A percentile compares a stretch with the other conserved stretches of the same genome.
These are phyloP conservation scores for Apamea epomidion DNA, from an alignment of 2,888 invertebrate genomes.

Conservation along the genomic window DNA sequence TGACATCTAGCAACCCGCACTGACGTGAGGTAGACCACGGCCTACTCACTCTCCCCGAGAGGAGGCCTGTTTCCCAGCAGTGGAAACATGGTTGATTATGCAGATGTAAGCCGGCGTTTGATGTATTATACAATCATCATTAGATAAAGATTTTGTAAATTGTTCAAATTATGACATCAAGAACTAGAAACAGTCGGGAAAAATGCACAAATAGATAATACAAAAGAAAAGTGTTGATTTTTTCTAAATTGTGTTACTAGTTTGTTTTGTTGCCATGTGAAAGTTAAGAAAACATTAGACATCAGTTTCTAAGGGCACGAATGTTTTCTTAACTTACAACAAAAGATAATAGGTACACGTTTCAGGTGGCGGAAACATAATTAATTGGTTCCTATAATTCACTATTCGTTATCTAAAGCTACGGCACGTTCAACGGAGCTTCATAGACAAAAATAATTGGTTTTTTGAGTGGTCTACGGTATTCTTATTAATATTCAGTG, in stretches of 20 bases:
- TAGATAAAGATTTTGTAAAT: neutral
- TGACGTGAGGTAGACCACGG: neutral
- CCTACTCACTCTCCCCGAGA: no score
- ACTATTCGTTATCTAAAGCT: conserved; percentile 8
- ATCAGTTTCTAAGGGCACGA: no score
- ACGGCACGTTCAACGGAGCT: neutral
- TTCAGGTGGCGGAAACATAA: conserved; percentile 1
- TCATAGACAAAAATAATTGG: neutral
- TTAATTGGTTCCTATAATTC: conserved; percentile 15
- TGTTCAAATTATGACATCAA: neutral
- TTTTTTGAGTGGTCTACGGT: neutral
- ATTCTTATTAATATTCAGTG: neutral
- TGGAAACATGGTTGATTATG: no score
- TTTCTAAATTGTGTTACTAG: neutral
- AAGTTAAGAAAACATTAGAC: neutral
- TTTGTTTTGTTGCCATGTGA: neutral
- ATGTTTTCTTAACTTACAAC: no score
- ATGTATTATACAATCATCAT: neutral
- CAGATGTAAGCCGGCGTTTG: neutral
- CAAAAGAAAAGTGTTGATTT: no score
- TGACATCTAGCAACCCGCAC: neutral
- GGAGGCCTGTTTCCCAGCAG: no score
- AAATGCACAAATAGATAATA: neutral
- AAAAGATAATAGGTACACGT: no score
- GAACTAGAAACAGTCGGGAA: neutral